A percentile compares a stretch with the other conserved stretches of the same genome.
phyloP scores from a whole-genome alignment of 2,113 vertebrate genomes.

The Elgaria multicarinata region DNA sequence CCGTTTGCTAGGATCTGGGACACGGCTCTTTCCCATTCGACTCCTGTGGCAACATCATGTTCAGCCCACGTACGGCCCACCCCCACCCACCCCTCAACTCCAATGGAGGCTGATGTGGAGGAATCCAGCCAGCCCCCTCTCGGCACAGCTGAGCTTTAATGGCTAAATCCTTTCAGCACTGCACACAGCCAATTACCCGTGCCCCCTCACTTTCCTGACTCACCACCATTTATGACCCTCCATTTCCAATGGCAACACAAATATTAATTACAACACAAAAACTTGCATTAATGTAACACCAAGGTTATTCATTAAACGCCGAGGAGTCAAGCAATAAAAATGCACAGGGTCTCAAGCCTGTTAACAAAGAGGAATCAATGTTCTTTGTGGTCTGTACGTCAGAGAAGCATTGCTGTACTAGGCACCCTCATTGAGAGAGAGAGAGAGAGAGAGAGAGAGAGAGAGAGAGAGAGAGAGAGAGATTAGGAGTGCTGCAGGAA shows the following conservation, averaged over 20 bases:
- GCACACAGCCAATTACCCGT: not conserved
- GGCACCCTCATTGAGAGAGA: no score
- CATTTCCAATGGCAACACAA: slow-evolving; percentile 47
- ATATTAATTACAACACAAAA: slow-evolving; percentile 38
- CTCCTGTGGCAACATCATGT: no score
- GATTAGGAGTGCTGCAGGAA: not conserved
- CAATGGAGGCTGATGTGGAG: not conserved
- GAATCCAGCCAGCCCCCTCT: not conserved
- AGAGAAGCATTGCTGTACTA: not conserved
- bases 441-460: no score
- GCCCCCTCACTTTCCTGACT: slow-evolving; percentile 25
- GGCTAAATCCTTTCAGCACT: not conserved
- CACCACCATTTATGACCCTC: not conserved
- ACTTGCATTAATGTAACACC: slow-evolving; percentile 49
- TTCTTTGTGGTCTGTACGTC: rapidly evolving
- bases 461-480: no score
- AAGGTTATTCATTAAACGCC: slow-evolving; percentile 47
- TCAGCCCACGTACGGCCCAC: no score
- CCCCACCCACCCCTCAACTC: not conserved
- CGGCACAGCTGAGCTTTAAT: not conserved
- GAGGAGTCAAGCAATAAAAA: slow-evolving; percentile 55
- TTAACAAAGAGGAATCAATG: slow-evolving; percentile 28
- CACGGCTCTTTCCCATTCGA: no score
- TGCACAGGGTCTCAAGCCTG: not conserved
- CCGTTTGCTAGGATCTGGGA: not conserved